Evolutionary conservation across 1,140 invertebrate genomes (phyloP).

Genomic region (Drosophila bocqueti): DNA sequence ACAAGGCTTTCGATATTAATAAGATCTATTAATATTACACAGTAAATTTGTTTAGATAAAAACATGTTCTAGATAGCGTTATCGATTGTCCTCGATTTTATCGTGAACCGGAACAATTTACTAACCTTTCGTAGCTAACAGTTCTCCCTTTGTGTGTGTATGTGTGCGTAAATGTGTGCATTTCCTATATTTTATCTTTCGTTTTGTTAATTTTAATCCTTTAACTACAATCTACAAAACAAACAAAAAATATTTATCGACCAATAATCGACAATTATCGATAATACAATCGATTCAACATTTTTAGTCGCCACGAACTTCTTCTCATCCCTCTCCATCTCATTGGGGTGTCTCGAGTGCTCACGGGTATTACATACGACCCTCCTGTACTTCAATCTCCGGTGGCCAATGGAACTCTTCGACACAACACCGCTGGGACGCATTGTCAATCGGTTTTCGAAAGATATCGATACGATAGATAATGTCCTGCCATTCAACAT

Average conservation of each 20-base stretch:
- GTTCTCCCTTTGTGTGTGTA: conserved; percentile 32
- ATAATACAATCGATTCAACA: conserved; percentile 1
- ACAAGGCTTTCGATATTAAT: conserved; percentile 26
- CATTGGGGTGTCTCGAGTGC: conserved; percentile 83
- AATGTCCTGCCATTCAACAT: conserved; percentile 85
- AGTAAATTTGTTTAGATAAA: neutral
- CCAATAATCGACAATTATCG: conserved; percentile 12
- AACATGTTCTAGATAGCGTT: conserved; percentile 1
- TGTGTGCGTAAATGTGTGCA: conserved; percentile 35
- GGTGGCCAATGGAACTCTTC: conserved; percentile 91
- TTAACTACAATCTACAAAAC: neutral
- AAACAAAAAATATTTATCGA: conserved; percentile 4
- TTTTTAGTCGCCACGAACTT: conserved; percentile 82
- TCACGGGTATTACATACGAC: conserved; percentile 86
- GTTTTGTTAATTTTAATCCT: conserved; percentile 16
- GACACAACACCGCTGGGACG: conserved; percentile 91
- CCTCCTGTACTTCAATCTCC: conserved; percentile 88
- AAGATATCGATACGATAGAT: conserved; percentile 91
- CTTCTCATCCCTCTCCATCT: conserved; percentile 79
- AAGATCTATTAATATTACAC: conserved; percentile 18
- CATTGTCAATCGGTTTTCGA: conserved; percentile 91
- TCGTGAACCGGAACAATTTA: conserved; percentile 8
- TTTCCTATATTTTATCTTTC: conserved; percentile 11
- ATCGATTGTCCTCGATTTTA: conserved; percentile 9
- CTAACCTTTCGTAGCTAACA: conserved; percentile 23